phyloP scores from a whole-genome alignment of 2,113 vertebrate species.

The Sarotherodon lohbergeri region DNA sequence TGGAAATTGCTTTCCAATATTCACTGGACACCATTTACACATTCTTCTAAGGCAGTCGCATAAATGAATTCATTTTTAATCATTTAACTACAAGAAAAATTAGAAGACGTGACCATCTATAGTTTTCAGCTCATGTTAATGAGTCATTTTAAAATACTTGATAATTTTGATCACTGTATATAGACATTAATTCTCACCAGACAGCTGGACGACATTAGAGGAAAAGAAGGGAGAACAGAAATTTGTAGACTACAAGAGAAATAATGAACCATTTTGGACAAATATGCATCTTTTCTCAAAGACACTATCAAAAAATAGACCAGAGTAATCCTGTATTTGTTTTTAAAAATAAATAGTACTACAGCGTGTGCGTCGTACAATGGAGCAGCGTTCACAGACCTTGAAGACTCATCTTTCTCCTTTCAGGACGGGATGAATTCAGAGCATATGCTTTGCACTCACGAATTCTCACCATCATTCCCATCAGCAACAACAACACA shows the following conservation, averaged over 20 bases:
- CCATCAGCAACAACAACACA: neutral
- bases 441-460: neutral
- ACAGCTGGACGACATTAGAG: neutral
- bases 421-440: neutral
- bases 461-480: neutral
- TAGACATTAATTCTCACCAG: neutral
- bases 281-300: neutral
- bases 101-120: neutral
- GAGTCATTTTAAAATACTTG: neutral
- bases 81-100: neutral
- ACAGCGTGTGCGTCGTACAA: rapidly evolving
- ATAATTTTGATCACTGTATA: neutral
- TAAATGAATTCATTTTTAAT: neutral
- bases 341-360: neutral
- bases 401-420: neutral
- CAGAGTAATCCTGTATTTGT: neutral
- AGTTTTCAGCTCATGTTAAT: neutral
- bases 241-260: neutral
- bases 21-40: neutral
- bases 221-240: rapidly evolving
- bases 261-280: neutral
- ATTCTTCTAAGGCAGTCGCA: neutral
- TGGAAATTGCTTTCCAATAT: neutral
- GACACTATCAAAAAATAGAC: neutral
- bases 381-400: neutral